Conservation (phyloP, 1,140 invertebrate species). For the Megalopta genalis region DNA sequence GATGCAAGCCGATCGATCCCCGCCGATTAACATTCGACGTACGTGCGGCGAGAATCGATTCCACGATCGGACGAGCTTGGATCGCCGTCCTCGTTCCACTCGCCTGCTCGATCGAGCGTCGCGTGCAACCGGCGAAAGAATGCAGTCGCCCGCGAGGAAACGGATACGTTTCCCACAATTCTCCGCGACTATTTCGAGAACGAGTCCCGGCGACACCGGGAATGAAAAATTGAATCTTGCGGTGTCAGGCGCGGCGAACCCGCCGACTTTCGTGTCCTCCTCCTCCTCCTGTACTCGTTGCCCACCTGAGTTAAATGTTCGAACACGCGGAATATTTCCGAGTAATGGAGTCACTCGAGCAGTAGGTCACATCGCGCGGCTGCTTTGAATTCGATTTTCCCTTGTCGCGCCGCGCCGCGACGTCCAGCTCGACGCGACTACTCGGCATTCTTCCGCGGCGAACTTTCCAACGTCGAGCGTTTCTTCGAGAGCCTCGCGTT, state of each 20-base stretch:
- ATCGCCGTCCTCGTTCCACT: background rate
- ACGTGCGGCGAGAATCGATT: background rate
- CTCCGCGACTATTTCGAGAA: background rate
- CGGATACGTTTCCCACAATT: constrained; percentile 5
- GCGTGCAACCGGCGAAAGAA: background rate
- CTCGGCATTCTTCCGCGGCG: too few relatives aligned
- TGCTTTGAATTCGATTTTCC: too few relatives aligned
- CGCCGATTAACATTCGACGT: background rate
- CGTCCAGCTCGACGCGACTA: too few relatives aligned
- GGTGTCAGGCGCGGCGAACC: too few relatives aligned
- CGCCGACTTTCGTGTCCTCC: background rate
- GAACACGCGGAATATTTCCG: background rate
- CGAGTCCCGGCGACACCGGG: background rate
- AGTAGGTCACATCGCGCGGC: background rate
- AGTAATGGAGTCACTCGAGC: background rate
- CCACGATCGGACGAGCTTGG: background rate
- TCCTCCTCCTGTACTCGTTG: background rate
- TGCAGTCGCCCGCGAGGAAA: background rate
- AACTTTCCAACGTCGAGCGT: too few relatives aligned
- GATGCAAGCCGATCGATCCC: background rate
- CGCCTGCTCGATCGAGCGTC: background rate
- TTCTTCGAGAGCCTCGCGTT: too few relatives aligned
- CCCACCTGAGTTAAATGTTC: background rate
- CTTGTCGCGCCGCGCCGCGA: too few relatives aligned
- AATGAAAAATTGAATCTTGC: background rate